phyloP scores from a whole-genome alignment of 2,797 vertebrate species.

The Sylvia borin region DNA sequence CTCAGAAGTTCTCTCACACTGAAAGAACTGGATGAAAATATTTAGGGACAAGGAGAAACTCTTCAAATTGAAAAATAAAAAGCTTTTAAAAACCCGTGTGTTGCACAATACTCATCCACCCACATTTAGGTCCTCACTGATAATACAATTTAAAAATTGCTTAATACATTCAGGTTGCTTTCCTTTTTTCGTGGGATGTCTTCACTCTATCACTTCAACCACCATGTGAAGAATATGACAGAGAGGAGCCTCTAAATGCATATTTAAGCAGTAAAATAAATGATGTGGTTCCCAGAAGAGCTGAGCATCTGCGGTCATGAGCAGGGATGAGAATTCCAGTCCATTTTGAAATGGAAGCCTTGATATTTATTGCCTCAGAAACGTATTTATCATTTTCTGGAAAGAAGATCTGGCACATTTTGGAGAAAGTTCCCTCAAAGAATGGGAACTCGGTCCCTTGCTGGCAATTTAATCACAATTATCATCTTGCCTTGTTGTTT shows the following conservation, averaged over 20 bases:
- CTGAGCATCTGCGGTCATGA: neutral
- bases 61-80: neutral
- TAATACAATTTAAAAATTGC: neutral
- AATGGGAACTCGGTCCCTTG: neutral
- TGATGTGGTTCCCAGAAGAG: neutral
- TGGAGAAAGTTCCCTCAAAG: neutral
- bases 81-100: neutral
- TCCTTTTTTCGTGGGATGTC: neutral
- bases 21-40: neutral
- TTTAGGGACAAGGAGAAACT: neutral
- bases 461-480: slow-evolving; percentile 51
- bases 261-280: neutral
- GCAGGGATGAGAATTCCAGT: neutral
- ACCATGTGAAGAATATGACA: neutral
- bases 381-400: slow-evolving; percentile 13
- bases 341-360: neutral
- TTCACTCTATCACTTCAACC: neutral
- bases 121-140: neutral
- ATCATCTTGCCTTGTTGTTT: slow-evolving; percentile 27
- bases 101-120: neutral
- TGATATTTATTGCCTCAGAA: slow-evolving; percentile 43
- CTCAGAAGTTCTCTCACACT: neutral
- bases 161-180: neutral
- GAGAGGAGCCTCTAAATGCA: neutral
- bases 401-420: slow-evolving; percentile 16